Conservation (phyloP, 1,140 invertebrate species). For the Mamestra configurata region DNA sequence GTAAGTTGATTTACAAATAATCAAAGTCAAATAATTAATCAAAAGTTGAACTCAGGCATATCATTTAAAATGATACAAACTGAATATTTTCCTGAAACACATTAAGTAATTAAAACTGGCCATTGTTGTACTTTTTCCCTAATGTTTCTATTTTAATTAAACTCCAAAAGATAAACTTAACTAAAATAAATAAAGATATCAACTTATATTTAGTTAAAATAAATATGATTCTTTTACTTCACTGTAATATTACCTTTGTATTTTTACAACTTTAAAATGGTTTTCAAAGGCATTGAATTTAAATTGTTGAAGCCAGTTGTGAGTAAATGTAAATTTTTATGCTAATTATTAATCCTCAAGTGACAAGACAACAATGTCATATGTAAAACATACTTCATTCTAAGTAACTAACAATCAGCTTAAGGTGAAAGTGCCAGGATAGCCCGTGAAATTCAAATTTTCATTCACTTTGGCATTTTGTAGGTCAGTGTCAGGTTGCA, state of each 20-base stretch:
- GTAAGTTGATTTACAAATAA: background rate
- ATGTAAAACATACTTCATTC: background rate
- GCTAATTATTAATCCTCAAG: background rate
- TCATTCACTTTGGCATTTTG: too few relatives aligned
- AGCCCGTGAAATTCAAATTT: too few relatives aligned
- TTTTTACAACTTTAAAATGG: background rate
- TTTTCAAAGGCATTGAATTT: background rate
- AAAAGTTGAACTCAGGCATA: background rate
- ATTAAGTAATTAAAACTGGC: background rate
- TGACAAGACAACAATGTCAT: background rate
- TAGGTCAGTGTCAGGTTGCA: too few relatives aligned
- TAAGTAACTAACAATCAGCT: too few relatives aligned
- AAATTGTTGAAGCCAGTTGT: background rate
- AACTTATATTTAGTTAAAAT: too few relatives aligned
- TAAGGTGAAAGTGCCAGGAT: too few relatives aligned
- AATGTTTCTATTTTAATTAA: background rate
- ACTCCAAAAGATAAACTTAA: too few relatives aligned
- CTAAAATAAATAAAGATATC: too few relatives aligned
- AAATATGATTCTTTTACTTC: background rate
- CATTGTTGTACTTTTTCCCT: background rate
- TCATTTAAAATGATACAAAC: background rate
- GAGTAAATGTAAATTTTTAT: slow-evolving; percentile 22
- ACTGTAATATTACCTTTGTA: background rate
- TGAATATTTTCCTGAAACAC: background rate
- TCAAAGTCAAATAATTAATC: background rate